A percentile compares a stretch with the other conserved stretches of the same genome.
Evolutionary conservation across 2,888 invertebrate genomes (phyloP).

Genomic region (Tetheella fluctuosa): DNA sequence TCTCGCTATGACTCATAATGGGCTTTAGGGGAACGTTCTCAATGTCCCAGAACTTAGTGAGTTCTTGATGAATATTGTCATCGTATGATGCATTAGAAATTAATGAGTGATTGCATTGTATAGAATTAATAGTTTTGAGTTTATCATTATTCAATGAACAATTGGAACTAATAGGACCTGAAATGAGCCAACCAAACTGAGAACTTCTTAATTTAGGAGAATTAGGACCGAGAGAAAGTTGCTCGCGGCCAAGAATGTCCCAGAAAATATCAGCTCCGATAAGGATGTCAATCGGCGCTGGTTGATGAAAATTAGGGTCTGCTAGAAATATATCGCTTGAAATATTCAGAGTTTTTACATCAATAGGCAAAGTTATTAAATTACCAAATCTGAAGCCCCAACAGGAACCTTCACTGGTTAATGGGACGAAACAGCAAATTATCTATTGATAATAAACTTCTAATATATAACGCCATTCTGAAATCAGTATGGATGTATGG

Average conservation of each 20-base stretch:
- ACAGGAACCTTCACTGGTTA: too few relatives aligned
- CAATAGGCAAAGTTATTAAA: too few relatives aligned
- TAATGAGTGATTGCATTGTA: conserved; percentile 16
- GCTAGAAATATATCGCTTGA: too few relatives aligned
- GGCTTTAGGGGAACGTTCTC: conserved; percentile 28
- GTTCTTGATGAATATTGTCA: conserved; percentile 16
- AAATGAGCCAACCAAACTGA: conserved; percentile 35
- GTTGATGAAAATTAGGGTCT: conserved; percentile 25
- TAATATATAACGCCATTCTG: too few relatives aligned
- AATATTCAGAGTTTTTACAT: too few relatives aligned
- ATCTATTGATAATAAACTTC: too few relatives aligned
- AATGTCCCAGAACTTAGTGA: conserved; percentile 32
- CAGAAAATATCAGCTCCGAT: too few relatives aligned
- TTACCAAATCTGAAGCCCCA: too few relatives aligned
- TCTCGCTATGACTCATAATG: conserved; percentile 21
- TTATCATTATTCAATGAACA: conserved; percentile 8
- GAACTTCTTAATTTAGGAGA: conserved; percentile 28
- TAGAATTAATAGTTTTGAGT: too few relatives aligned
- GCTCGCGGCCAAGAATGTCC: conserved; percentile 31
- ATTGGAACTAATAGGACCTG: conserved; percentile 28
- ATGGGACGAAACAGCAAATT: too few relatives aligned
- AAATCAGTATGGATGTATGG: too few relatives aligned
- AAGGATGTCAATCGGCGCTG: conserved; percentile 23
- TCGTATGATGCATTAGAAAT: neutral
- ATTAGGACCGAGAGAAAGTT: conserved; percentile 25